Evolutionary conservation across 2,888 invertebrate species (phyloP).

Genomic region (Phorcus lineatus): DNA sequence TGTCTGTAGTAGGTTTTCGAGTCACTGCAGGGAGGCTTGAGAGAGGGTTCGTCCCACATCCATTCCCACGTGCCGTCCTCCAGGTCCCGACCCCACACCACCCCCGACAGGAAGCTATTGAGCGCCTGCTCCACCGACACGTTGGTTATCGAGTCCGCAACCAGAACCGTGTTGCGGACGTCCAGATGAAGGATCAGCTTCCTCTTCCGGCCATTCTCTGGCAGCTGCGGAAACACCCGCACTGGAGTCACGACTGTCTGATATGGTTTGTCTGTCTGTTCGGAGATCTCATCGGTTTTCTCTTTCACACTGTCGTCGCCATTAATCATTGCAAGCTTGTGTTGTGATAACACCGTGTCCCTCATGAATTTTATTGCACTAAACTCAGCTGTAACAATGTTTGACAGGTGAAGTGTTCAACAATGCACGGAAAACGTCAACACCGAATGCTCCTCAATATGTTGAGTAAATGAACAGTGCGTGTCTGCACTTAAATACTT

Average conservation of each 20-base stretch:
- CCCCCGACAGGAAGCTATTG: conserved; percentile 74
- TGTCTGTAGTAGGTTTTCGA: conserved; percentile 72
- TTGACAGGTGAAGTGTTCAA: too few relatives aligned
- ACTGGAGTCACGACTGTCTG: neutral
- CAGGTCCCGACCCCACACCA: conserved; percentile 70
- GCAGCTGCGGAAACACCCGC: neutral
- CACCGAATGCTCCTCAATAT: too few relatives aligned
- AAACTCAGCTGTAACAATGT: too few relatives aligned
- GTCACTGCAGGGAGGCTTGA: conserved; percentile 58
- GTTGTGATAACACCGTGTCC: too few relatives aligned
- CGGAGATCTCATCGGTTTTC: neutral
- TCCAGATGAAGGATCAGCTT: conserved; percentile 75
- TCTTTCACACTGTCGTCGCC: too few relatives aligned
- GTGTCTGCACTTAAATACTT: too few relatives aligned
- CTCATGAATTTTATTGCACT: too few relatives aligned
- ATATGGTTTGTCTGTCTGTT: neutral
- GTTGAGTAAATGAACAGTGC: too few relatives aligned
- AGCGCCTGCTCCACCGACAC: conserved; percentile 73
- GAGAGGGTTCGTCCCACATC: conserved; percentile 65
- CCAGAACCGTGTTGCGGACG: conserved; percentile 73
- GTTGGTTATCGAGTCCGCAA: conserved; percentile 72
- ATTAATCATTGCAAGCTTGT: too few relatives aligned
- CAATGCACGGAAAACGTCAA: too few relatives aligned
- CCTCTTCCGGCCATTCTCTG: conserved; percentile 44
- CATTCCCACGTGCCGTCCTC: conserved; percentile 65